These are phyloP conservation scores for Hemibagrus guttatus DNA, from an alignment of 2,797 vertebrate genomes.

Conservation along the genomic window DNA sequence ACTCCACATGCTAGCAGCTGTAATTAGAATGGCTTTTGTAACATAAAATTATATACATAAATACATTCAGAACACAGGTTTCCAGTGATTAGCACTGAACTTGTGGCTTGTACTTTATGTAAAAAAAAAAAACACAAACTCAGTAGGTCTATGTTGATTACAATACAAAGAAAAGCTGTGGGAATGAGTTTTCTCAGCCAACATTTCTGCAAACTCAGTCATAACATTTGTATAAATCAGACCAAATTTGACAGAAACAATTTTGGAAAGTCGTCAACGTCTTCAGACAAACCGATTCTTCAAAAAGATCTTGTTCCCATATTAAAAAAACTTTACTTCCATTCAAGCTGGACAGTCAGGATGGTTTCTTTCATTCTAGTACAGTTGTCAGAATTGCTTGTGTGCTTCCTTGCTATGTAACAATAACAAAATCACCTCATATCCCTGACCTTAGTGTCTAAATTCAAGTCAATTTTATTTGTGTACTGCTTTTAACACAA, in stretches of 20 bases:
- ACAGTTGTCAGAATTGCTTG: neutral
- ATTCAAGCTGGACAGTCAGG: neutral
- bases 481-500: neutral
- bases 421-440: neutral
- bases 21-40: conserved; percentile 7
- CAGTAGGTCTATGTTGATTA: neutral
- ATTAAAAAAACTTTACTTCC: neutral
- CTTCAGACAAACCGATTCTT: neutral
- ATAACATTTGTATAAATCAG: neutral
- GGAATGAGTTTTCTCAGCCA: neutral
- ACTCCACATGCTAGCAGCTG: neutral
- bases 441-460: neutral
- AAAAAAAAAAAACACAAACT: neutral
- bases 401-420: neutral
- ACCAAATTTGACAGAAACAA: neutral
- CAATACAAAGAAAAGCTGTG: neutral
- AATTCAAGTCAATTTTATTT: neutral
- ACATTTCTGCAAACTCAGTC: neutral
- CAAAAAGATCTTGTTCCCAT: neutral
- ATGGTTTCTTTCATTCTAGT: neutral
- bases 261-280: neutral
- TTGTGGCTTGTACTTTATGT: neutral
- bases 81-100: neutral
- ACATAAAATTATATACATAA: neutral
- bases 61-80: neutral